Base-by-base conservation (phyloP, 2,113 vertebrate species). In the Scophthalmus maximus region DNA sequence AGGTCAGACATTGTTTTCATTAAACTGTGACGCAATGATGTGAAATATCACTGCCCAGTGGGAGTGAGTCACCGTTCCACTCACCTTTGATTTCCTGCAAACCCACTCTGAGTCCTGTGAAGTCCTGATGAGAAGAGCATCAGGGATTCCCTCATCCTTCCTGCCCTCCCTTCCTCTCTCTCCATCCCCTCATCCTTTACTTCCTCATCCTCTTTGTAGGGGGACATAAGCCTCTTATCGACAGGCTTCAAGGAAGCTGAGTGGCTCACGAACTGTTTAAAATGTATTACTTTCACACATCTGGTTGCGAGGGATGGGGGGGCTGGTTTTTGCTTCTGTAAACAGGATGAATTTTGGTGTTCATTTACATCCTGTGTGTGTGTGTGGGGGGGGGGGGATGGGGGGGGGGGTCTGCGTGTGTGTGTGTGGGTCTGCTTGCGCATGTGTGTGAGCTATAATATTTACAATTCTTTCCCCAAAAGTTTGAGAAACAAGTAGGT, bases 171-270 rank as follows among this genome's bases (percentile, higher is more conserved):
- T 52, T 20, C 58, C 59, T 60, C 55, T 60, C 55, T 14, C 67
- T 72, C 55, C 74, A 5, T 78, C 64, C 57, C 40, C 63, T 76
- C 63, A 81, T 81, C 79, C 84, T 88, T 86, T 58, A 85, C 84
- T 89, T 86, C 79, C 73, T 76, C 62, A 49, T 70, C 61, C 49
- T 83, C 57, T 34, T 83, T 55, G 64, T 68, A 70, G 83, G 72
- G 85, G 82, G 65, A 81, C 84, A 63, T 92, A 91, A 93, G 91
- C 93, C 79, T 92, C 87, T 92, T 93, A 93, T 68, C 69, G 17
- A 73, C 49, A 18, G 58, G 71, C 67, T 66, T 60, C 65, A 51
- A 30, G 62, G 73, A 49, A 47, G 38, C 71, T 53, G 76, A 83
- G 76, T 49, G 64, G 63, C 73, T 68, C 68, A 27, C 68, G 64